A percentile compares a stretch with the other conserved stretches of the same genome.
phyloP scores from a whole-genome alignment of 2,113 vertebrate genomes.

The Catagonus wagneri region DNA sequence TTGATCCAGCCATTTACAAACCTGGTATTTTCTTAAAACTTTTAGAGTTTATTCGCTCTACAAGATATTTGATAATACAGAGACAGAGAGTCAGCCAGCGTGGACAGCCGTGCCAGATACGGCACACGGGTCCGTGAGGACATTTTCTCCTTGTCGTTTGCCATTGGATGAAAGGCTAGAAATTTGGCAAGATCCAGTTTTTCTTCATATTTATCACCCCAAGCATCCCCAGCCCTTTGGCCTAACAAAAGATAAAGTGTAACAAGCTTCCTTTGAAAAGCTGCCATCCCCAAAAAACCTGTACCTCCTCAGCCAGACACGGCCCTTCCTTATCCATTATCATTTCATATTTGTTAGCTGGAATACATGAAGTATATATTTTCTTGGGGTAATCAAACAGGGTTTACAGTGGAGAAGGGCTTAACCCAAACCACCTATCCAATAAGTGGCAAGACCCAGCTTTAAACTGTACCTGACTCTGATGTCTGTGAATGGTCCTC shows the following conservation, averaged over 20 bases:
- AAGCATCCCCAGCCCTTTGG: not conserved
- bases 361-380: not conserved
- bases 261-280: not conserved
- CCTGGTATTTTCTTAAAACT: not conserved
- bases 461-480: not conserved
- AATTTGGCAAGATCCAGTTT: not conserved
- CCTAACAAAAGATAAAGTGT: not conserved
- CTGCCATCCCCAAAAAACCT: not conserved
- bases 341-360: not conserved
- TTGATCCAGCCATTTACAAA: not conserved
- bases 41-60: not conserved
- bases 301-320: not conserved
- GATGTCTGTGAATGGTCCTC: not conserved
- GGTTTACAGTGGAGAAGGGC: not conserved
- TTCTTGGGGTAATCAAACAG: not conserved
- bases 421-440: not conserved
- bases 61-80: not conserved
- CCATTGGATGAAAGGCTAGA: not conserved
- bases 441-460: not conserved
- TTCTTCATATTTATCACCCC: not conserved
- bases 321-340: not conserved
- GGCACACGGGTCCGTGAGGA: not conserved
- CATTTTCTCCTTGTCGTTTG: not conserved
- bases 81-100: not conserved
- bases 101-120: not conserved